Conservation (phyloP, 2,888 invertebrate species). For the Temnothorax unifasciatus region DNA sequence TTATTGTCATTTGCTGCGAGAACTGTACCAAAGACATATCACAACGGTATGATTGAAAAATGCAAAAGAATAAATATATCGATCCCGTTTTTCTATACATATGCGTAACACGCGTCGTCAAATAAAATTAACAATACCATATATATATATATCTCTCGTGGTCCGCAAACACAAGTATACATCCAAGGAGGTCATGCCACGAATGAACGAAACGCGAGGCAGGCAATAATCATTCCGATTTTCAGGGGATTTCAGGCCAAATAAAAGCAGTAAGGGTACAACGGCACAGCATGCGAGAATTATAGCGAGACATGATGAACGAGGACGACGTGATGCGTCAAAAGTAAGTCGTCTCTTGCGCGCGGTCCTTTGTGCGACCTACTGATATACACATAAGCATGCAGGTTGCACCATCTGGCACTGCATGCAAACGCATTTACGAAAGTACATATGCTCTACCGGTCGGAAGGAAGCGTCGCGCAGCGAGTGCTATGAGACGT, state of each 20-base stretch:
- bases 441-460: constrained; percentile 51
- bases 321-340: constrained; percentile 27
- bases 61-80: constrained; percentile 10
- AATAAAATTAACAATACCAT: constrained; percentile 3
- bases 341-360: constrained; percentile 20
- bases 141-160: background rate
- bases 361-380: background rate
- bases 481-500: constrained; percentile 51
- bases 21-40: constrained; percentile 16
- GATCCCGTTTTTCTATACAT: background rate
- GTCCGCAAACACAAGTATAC: constrained; percentile 30
- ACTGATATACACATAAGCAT: constrained; percentile 35
- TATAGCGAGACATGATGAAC: constrained; percentile 10
- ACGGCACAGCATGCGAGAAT: constrained; percentile 26
- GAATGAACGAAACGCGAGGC: constrained; percentile 13
- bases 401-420: constrained; percentile 54
- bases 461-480: constrained; percentile 42
- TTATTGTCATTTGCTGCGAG: constrained; percentile 2
- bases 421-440: constrained; percentile 62
- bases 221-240: constrained; percentile 28
- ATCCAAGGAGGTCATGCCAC: constrained; percentile 29
- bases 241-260: background rate
- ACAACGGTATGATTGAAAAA: background rate
- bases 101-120: background rate
- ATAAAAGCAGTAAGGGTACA: background rate